Base-by-base conservation (phyloP, 1,140 invertebrate genomes). In the Caenorhabditis latens region DNA sequence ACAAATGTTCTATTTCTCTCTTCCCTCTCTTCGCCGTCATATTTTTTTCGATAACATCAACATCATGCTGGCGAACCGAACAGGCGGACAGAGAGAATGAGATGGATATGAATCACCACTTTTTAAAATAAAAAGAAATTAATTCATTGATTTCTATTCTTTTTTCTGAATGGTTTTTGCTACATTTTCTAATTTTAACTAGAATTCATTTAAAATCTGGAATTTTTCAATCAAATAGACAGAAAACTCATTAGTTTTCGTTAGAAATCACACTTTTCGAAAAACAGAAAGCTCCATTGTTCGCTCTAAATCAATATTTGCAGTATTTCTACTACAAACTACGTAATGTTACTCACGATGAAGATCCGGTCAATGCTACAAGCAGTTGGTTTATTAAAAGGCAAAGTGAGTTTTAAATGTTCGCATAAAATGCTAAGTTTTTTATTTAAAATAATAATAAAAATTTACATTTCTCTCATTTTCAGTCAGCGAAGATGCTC, bases 271-370 rank as follows among this genome's bases (percentile, higher is more conserved):
- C 63, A 6, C n/a, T 67, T 67, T 42, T 42, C 8, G 63, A 67
- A 7, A 67, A 42, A 32, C 11, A 32, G 9, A 14, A 67, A 11
- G 8, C 7, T 67, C 13, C 50, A 1, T 53, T 13, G 16, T 65
- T 40, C 24, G 19, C 14, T 19, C 6, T 58, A 19, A 16, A 16
- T 46, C 32, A n/a, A 19, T 65, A 21, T 75, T 85, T 88, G 2
- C 71, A 88, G 87, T 88, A 88, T 63, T 85, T 88, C 61, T 84
- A 79, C 63, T 88, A 85, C 46, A 88, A 88, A 83, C 58, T 88
- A 32, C 83, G 87, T 46, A 85, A 88, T 57, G 84, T 84, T 7
- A 84, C 84, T 11, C 40, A 84, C 61, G 61, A 65, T 19, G 61
- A 43, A 21, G 84, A 65, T 48, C 57, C 58, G 61, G 43, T 16